Base-by-base conservation (phyloP, 2,888 invertebrate species). In the Prenolepis imparis region DNA sequence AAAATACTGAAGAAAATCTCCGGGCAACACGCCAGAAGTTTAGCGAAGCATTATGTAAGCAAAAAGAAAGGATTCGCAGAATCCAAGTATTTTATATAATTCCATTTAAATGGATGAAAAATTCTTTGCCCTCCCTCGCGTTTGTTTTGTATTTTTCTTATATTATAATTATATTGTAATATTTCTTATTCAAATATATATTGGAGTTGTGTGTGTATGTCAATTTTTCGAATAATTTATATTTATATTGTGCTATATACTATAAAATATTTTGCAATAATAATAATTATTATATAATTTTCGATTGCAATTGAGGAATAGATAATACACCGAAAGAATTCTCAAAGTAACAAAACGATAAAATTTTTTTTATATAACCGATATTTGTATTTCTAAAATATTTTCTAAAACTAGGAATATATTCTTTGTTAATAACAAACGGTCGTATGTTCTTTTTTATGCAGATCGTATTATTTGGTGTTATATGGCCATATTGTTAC, bases 1-100 rank as follows among this genome's bases (percentile, higher is more conserved):
- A 64, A 75, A 63, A 74, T 63, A 39, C 18, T 48, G 48, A 48
- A 52, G 66, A 55, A 66, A 77, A 55, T 66, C 28, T 55, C 52
- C n/a, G 24, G 66, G 66, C 52, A 41, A 15, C 18, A 12, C 9
- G 52, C n/a, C 55, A 57, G 44, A 55, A 66, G n/a, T 57, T 55
- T 39, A 67, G 39, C n/a, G n/a, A 66, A 66, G 66, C n/a, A 39
- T 67, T 41, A 41, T 36, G 36, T 11, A 66, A 77, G 36, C 3
- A 39, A n/a, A 32, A 66, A 75, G 28, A 11, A 48, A 63, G 12
- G 39, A 64, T 64, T 55, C 1, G 4, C 3, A 39, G n/a, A 28
- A 0, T 36, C 36, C 36, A 64, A 66, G 5, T 44, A 15, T 21
- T 57, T 11, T 8, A 72, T 74, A 61, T 44, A 52, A 52, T 21